Percentiles rank a stretch among this genome's conserved stretches.
Conservation (phyloP, 2,797 vertebrate species). For the Fringilla coelebs region DNA sequence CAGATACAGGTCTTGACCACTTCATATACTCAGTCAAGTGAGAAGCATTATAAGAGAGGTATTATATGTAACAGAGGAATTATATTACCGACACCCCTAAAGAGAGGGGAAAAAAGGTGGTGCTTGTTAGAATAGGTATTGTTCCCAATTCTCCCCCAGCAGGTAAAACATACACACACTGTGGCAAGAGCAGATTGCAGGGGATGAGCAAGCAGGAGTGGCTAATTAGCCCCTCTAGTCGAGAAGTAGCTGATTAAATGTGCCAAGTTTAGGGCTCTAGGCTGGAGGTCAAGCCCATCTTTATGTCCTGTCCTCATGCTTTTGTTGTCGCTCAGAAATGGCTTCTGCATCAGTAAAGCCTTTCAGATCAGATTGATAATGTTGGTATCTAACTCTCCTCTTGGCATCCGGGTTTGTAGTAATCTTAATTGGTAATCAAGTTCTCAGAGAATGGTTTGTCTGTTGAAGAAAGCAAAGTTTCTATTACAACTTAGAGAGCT, state of each 20-base stretch:
- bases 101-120: not conserved
- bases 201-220: not conserved
- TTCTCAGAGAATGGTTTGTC: not conserved
- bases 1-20: not conserved
- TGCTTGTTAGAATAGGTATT: not conserved
- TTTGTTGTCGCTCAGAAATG: not conserved
- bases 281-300: not conserved
- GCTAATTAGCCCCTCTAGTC: not conserved
- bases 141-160: not conserved
- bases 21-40: not conserved
- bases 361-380: not conserved
- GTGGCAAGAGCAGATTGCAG: not conserved
- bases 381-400: not conserved
- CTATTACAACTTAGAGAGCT: not conserved
- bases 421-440: not conserved
- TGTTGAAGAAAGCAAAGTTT: not conserved
- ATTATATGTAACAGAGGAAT: not conserved
- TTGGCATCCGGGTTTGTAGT: not conserved
- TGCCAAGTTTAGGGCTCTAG: not conserved
- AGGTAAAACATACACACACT: not conserved
- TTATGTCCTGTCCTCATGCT: not conserved
- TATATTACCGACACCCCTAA: not conserved
- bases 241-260: not conserved
- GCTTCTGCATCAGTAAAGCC: not conserved
- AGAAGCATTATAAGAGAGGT: not conserved